A percentile compares a stretch with the other conserved stretches of the same genome.
Evolutionary conservation across 2,888 invertebrate species (phyloP).

Genomic region (Mesochorus sp.): DNA sequence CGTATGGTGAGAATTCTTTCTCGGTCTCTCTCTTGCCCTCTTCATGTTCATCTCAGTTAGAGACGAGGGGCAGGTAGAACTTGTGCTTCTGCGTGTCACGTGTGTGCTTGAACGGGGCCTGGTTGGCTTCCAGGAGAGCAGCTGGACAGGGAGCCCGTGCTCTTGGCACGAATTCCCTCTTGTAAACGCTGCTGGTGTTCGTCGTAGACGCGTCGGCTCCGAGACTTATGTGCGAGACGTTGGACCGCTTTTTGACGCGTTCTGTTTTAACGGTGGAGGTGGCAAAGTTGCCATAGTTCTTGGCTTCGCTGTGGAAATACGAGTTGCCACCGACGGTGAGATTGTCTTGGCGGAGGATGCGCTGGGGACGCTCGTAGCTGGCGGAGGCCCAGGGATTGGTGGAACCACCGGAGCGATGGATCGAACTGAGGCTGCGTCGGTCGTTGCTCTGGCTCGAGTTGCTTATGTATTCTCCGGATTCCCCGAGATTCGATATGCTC

Average conservation of each 20-base stretch:
- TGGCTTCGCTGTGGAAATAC: conserved; percentile 88
- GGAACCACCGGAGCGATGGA: conserved; percentile 89
- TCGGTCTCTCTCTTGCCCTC: too few species aligned
- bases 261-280: conserved; percentile 85
- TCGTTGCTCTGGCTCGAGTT: conserved; percentile 87
- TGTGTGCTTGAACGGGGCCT: conserved; percentile 92
- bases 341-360: conserved; percentile 86
- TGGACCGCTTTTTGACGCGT: conserved; percentile 86
- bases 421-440: conserved; percentile 90
- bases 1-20: too few species aligned
- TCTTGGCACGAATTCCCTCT: conserved; percentile 89
- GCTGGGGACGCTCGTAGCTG: conserved; percentile 85
- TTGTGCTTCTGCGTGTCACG: conserved; percentile 93
- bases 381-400: conserved; percentile 83
- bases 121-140: conserved; percentile 88
- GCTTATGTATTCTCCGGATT: conserved; percentile 87
- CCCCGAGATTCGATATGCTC: conserved; percentile 90
- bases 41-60: too few species aligned
- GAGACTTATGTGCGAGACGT: conserved; percentile 89
- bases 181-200: conserved; percentile 87
- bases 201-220: conserved; percentile 86
- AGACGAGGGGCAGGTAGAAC: conserved; percentile 89
- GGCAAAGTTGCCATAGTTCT: conserved; percentile 87
- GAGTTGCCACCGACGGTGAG: conserved; percentile 89
- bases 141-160: conserved; percentile 91